Conservation (phyloP, 2,797 vertebrate species). For the Microctenopoma stevenorrisi region DNA sequence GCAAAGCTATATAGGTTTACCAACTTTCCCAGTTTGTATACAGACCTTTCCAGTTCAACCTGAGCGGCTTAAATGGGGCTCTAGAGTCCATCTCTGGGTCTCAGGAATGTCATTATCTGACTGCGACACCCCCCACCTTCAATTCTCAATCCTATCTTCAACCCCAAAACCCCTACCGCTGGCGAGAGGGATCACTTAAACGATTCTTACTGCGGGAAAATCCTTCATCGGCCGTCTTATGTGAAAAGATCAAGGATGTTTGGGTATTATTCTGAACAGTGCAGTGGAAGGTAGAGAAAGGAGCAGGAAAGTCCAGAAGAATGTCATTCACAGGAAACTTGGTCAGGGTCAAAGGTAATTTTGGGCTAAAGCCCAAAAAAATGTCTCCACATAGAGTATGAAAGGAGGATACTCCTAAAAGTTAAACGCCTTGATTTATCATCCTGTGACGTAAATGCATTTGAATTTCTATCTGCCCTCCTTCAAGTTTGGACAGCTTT, state of each 20-base stretch:
- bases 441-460: not conserved
- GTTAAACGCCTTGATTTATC: not conserved
- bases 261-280: conserved; percentile 65
- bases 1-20: conserved; percentile 34
- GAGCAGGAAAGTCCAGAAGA: conserved; percentile 61
- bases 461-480: not conserved
- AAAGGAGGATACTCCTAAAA: not conserved
- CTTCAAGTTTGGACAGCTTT: too few relatives aligned
- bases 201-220: conserved; percentile 80
- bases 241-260: conserved; percentile 85
- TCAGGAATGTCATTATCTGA: conserved; percentile 88
- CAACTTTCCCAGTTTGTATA: conserved; percentile 18
- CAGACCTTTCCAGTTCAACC: conserved; percentile 66
- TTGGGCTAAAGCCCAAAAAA: conserved; percentile 47
- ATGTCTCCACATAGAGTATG: conserved; percentile 16
- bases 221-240: conserved; percentile 74
- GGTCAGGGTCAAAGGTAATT: conserved; percentile 67
- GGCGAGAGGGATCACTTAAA: conserved; percentile 80
- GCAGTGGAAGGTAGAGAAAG: conserved; percentile 47
- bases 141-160: conserved; percentile 66
- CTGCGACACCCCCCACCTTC: conserved; percentile 59
- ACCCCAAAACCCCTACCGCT: conserved; percentile 62
- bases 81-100: conserved; percentile 83
- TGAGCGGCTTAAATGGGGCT: conserved; percentile 77
- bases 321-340: conserved; percentile 74